These are phyloP conservation scores for Ischnus inquisitorius DNA, from an alignment of 2,888 invertebrate genomes.

Conservation along the genomic window DNA sequence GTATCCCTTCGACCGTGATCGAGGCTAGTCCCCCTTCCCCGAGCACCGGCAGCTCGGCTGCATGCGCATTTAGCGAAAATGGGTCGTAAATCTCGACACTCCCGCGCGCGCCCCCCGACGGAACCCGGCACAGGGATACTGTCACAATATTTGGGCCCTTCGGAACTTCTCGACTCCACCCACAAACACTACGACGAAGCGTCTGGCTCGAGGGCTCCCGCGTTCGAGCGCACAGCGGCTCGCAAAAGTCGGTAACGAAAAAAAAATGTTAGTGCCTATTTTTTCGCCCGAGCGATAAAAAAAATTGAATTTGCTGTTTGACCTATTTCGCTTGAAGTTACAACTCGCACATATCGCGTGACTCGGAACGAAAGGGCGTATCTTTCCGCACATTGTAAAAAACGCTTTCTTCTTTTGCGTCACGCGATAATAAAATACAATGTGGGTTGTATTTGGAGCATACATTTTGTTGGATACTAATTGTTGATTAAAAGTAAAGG, in stretches of 20 bases:
- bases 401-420: constrained; percentile 8
- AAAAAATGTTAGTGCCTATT: constrained; percentile 11
- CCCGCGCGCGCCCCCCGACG: constrained; percentile 20
- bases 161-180: constrained; percentile 46
- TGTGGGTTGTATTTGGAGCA: constrained; percentile 6
- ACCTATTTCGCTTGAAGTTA: constrained; percentile 8
- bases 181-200: constrained; percentile 40
- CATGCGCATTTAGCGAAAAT: constrained; percentile 56
- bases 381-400: neutral
- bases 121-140: constrained; percentile 56
- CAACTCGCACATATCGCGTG: constrained; percentile 12
- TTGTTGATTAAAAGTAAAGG: neutral
- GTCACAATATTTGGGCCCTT: constrained; percentile 72
- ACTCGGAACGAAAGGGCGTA: neutral
- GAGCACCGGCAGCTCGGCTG: constrained; percentile 34
- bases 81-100: constrained; percentile 62
- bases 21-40: constrained; percentile 3
- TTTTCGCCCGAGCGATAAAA: neutral
- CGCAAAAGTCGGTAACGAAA: neutral
- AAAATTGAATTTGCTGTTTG: constrained; percentile 21
- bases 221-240: constrained; percentile 19
- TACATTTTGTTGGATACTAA: neutral
- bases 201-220: constrained; percentile 42
- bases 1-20: constrained; percentile 21
- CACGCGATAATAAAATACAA: constrained; percentile 2